Conservation (phyloP, 2,888 invertebrate genomes). For the Falcaria lacertinaria region DNA sequence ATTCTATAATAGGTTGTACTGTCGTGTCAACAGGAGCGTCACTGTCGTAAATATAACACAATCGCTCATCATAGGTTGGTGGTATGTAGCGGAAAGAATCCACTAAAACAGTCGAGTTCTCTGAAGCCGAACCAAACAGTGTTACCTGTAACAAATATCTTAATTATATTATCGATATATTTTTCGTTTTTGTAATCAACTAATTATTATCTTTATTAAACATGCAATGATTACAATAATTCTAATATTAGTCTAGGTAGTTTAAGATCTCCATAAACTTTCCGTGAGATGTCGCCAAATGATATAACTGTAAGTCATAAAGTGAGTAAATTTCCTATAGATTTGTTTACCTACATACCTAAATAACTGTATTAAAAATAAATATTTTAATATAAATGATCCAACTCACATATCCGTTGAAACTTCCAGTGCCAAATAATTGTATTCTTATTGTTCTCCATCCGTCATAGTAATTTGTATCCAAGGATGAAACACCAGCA, state of each 20-base stretch:
- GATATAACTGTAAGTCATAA: too few species aligned
- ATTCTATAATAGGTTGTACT: constrained; percentile 2
- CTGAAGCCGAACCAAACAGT: constrained; percentile 23
- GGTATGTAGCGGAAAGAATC: constrained; percentile 38
- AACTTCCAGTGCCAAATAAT: constrained; percentile 20
- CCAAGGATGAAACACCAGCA: constrained; percentile 13
- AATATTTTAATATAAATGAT: not conserved
- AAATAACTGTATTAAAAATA: too few species aligned
- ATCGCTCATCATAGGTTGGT: constrained; percentile 16
- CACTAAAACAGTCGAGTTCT: constrained; percentile 24
- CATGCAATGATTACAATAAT: not conserved
- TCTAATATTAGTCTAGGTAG: too few species aligned
- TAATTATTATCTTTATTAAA: not conserved
- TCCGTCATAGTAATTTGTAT: constrained; percentile 16
- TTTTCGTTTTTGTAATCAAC: not conserved
- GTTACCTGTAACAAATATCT: constrained; percentile 20
- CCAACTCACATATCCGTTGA: constrained; percentile 38
- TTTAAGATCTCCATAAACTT: too few species aligned
- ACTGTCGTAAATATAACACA: constrained; percentile 26
- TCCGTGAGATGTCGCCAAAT: too few species aligned
- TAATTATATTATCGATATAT: not conserved
- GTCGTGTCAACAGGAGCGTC: constrained; percentile 2
- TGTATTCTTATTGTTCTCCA: constrained; percentile 25
- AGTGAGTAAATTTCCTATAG: too few species aligned
- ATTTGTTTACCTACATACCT: too few species aligned